These are phyloP conservation scores for Hapalemur alaotrensis DNA, from an alignment of 2,797 vertebrate species.

Conservation along the genomic window DNA sequence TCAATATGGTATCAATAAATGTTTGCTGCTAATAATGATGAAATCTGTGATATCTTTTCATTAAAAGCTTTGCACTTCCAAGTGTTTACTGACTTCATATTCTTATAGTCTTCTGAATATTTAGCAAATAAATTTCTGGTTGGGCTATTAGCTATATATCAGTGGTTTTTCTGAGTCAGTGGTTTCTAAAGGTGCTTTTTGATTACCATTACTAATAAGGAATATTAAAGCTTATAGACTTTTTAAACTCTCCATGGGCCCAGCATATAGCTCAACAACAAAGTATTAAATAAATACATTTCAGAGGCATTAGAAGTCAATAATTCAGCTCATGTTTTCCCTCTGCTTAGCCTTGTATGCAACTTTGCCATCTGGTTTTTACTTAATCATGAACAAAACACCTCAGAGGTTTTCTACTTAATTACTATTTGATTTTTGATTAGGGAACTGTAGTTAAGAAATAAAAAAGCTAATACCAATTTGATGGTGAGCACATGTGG, in stretches of 20 bases:
- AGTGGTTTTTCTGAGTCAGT: background rate
- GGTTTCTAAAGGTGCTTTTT: background rate
- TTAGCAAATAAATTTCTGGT: conserved; percentile 6
- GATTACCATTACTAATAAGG: background rate
- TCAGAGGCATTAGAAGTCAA: background rate
- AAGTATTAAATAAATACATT: conserved; percentile 14
- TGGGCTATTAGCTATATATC: background rate
- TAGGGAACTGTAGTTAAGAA: conserved; percentile 18
- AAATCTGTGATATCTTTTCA: background rate
- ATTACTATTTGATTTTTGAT: conserved; percentile 38
- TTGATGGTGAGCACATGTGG: no score
- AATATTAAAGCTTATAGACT: background rate
- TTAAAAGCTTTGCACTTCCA: background rate
- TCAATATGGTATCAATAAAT: background rate
- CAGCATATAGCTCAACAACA: background rate
- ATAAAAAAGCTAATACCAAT: background rate
- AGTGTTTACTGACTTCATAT: background rate
- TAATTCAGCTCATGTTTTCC: background rate
- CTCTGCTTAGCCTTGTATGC: background rate
- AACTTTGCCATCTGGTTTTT: conserved; percentile 12
- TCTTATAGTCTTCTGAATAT: background rate
- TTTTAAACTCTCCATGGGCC: background rate
- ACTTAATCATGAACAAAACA: conserved; percentile 33
- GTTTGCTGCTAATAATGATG: background rate
- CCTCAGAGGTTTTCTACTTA: conserved; percentile 21